A percentile compares a stretch with the other conserved stretches of the same genome.
Conservation (phyloP, 2,888 invertebrate species). For the Andrena bucephala region DNA sequence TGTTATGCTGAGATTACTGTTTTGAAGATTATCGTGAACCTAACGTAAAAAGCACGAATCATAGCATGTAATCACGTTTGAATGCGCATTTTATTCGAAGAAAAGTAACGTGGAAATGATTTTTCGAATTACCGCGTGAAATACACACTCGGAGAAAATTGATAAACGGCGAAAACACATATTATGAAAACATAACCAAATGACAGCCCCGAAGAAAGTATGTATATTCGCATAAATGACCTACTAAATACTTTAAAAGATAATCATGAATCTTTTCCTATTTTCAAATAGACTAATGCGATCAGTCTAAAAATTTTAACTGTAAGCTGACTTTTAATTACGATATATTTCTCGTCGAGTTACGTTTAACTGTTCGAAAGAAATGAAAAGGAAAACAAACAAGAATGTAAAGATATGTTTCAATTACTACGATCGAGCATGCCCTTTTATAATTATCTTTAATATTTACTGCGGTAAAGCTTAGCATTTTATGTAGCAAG, state of each 20-base stretch:
- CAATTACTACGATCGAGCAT: constrained; percentile 50
- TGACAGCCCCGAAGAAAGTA: constrained; percentile 64
- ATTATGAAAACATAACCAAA: constrained; percentile 61
- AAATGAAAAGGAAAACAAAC: constrained; percentile 28
- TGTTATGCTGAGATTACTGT: constrained; percentile 60
- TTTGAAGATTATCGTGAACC: constrained; percentile 52
- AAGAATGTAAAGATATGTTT: constrained; percentile 48
- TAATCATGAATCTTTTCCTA: background rate
- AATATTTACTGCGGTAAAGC: constrained; percentile 46
- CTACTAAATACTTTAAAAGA: constrained; percentile 6
- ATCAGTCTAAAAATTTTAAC: constrained; percentile 24
- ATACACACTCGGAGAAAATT: background rate
- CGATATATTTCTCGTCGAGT: constrained; percentile 11
- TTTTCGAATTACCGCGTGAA: background rate
- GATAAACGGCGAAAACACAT: constrained; percentile 1
- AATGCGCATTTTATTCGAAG: constrained; percentile 9
- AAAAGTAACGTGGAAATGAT: constrained; percentile 16
- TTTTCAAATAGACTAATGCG: constrained; percentile 39
- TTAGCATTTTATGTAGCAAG: background rate
- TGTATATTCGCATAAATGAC: constrained; percentile 17
- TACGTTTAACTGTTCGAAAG: constrained; percentile 31
- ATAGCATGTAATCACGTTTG: constrained; percentile 13
- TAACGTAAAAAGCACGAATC: constrained; percentile 60
- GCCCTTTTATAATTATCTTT: constrained; percentile 53
- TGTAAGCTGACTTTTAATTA: constrained; percentile 35